These are phyloP conservation scores for Phalacrocorax carbo DNA, from an alignment of 2,113 vertebrate genomes.

Conservation along the genomic window DNA sequence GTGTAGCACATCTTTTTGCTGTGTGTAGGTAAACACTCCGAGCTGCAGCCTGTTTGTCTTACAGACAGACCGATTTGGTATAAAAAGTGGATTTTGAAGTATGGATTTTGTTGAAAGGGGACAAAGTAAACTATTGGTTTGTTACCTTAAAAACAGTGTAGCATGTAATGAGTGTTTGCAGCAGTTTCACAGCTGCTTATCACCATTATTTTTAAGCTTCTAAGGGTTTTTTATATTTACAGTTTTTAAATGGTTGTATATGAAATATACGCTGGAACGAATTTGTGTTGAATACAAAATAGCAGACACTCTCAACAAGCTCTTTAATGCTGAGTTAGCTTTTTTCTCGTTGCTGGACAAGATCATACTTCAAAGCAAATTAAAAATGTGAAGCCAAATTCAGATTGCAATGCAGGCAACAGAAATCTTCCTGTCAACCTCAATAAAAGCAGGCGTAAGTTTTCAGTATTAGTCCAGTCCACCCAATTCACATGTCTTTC, in stretches of 20 bases:
- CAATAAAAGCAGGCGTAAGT: conserved; percentile 48
- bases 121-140: conserved; percentile 35
- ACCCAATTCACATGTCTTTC: conserved; percentile 45
- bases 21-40: not conserved
- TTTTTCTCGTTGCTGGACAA: not conserved
- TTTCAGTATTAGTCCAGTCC: conserved; percentile 35
- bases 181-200: not conserved
- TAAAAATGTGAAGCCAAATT: conserved; percentile 37
- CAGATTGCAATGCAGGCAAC: conserved; percentile 23
- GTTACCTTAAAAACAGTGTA: not conserved
- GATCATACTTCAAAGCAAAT: conserved; percentile 57
- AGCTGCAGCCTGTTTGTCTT: conserved; percentile 33
- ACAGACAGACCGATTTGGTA: conserved; percentile 11
- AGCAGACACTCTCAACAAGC: not conserved
- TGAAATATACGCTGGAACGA: not conserved
- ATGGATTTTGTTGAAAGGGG: conserved; percentile 12
- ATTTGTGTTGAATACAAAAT: not conserved
- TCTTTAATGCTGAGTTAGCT: conserved; percentile 38
- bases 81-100: conserved; percentile 37
- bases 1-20: conserved; percentile 42
- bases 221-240: not conserved
- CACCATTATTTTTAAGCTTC: not conserved
- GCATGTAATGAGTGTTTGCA: not conserved
- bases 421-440: conserved; percentile 51
- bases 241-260: not conserved